Conservation (phyloP, 1,140 invertebrate species). For the Sitodiplosis mosellana region DNA sequence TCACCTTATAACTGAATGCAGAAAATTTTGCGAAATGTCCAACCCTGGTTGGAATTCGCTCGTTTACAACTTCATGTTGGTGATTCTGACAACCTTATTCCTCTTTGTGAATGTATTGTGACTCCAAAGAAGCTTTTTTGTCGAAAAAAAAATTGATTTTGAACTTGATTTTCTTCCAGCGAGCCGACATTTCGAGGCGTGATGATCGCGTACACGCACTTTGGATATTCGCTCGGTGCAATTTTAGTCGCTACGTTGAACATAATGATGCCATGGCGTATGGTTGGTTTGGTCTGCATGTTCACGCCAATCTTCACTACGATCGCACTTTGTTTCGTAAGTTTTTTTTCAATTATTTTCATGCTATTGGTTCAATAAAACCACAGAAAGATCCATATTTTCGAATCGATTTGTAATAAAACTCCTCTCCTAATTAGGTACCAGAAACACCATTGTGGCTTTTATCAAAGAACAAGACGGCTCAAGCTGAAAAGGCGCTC, state of each 20-base stretch:
- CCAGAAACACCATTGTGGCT: slow-evolving; percentile 51
- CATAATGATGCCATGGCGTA: slow-evolving; percentile 39
- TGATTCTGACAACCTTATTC: too few species aligned
- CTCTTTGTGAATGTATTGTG: too few species aligned
- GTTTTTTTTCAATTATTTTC: too few species aligned
- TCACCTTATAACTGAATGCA: too few species aligned
- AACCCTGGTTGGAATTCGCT: too few species aligned
- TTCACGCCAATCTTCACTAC: slow-evolving; percentile 37
- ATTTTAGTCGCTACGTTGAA: slow-evolving; percentile 42
- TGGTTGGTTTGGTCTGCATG: slow-evolving; percentile 37
- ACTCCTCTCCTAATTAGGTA: slow-evolving; percentile 19
- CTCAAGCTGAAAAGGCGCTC: slow-evolving; percentile 29
- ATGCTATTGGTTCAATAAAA: too few species aligned
- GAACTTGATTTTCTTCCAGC: slow-evolving; percentile 21
- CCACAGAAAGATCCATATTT: too few species aligned
- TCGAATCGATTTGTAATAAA: too few species aligned
- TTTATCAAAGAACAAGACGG: slow-evolving; percentile 27
- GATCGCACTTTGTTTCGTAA: slow-evolving; percentile 34
- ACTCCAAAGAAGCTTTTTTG: too few species aligned
- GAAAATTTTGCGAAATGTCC: too few species aligned
- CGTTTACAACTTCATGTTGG: too few species aligned
- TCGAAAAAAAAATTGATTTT: too few species aligned
- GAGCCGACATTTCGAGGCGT: slow-evolving; percentile 46
- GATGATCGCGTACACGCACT: slow-evolving; percentile 40
- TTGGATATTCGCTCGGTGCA: slow-evolving; percentile 40